Conservation (phyloP, 2,113 vertebrate genomes). For the Pterocles gutturalis region DNA sequence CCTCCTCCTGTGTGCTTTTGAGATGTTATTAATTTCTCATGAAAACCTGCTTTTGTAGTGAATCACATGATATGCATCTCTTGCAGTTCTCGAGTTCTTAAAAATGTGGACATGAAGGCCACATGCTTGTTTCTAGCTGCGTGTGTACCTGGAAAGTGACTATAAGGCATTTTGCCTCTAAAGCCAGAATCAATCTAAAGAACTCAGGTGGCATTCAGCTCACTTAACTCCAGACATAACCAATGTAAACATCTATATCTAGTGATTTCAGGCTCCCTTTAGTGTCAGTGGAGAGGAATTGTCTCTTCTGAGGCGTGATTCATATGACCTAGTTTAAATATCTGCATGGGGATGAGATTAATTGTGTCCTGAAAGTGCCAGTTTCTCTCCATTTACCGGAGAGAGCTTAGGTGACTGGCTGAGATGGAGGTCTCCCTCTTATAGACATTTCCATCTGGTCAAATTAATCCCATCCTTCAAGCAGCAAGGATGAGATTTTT, state of each 20-base stretch:
- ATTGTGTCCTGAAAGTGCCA: constrained; percentile 62
- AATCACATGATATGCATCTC: neutral
- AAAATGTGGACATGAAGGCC: neutral
- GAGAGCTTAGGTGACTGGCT: constrained; percentile 22
- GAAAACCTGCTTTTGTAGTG: neutral
- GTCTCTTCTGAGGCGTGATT: constrained; percentile 54
- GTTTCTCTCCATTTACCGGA: constrained; percentile 34
- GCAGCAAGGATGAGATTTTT: neutral
- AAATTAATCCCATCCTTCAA: constrained; percentile 27
- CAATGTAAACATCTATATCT: constrained; percentile 1
- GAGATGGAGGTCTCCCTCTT: constrained; percentile 6
- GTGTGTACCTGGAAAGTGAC: neutral
- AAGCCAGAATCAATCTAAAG: neutral
- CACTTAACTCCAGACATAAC: constrained; percentile 4
- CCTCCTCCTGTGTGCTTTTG: neutral
- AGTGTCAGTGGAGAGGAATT: constrained; percentile 38
- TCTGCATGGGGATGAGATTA: constrained; percentile 54
- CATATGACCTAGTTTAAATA: constrained; percentile 66
- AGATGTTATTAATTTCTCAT: neutral
- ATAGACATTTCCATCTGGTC: constrained; percentile 2
- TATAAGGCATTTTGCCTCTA: neutral
- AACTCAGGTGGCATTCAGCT: neutral
- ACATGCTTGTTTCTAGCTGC: neutral
- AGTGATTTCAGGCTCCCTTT: constrained; percentile 59
- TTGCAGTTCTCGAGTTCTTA: neutral